Evolutionary conservation across 2,888 invertebrate species (phyloP), one percentile per base, ranked within the genome.

Genomic region (Rhabditoides inermis): DNA sequence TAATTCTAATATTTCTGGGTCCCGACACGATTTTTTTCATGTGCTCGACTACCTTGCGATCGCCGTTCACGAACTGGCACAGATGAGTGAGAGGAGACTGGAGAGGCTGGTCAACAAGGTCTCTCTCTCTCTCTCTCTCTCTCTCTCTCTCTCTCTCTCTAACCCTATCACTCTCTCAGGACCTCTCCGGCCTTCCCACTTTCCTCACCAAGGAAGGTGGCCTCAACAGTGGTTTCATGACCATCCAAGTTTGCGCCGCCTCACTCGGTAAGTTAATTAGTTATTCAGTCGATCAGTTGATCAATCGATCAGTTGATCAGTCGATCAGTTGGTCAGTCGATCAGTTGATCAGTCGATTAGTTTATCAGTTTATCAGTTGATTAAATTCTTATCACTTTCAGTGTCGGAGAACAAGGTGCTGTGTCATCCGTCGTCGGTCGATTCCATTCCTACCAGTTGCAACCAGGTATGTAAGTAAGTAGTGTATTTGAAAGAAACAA

Each of bases 321-420:
- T n/a, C n/a, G n/a, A n/a, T n/a, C n/a, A n/a, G n/a, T n/a, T n/a
- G n/a, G n/a, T n/a, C n/a, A n/a, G n/a, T n/a, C n/a, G n/a, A n/a
- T n/a, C n/a, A n/a, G n/a, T n/a, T n/a, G n/a, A n/a, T n/a, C n/a
- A n/a, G n/a, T n/a, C n/a, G n/a, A n/a, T n/a, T n/a, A n/a, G 32
- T 32, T 7, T 10, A 15, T 42, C 10, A 35, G 6, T 56, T 18
- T 50, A 23, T 62, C 23, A 25, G 26, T 39, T 53, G 23, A 2
- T 28, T 23, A 44, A 46, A 55, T 23, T 44, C 10, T 22, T 20
- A 26, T 30, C 28, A 30, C 37, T 41, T 67, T 48, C 68, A 83
- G 84, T 84, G 23, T 84, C 84, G 0, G 84, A 85, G 76, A 85
- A 85, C 77, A 85, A 85, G 72, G 84, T 83, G 1, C 76, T 85